These are phyloP conservation scores for Junco hyemalis DNA, from an alignment of 2,113 vertebrate genomes.

Conservation along the genomic window DNA sequence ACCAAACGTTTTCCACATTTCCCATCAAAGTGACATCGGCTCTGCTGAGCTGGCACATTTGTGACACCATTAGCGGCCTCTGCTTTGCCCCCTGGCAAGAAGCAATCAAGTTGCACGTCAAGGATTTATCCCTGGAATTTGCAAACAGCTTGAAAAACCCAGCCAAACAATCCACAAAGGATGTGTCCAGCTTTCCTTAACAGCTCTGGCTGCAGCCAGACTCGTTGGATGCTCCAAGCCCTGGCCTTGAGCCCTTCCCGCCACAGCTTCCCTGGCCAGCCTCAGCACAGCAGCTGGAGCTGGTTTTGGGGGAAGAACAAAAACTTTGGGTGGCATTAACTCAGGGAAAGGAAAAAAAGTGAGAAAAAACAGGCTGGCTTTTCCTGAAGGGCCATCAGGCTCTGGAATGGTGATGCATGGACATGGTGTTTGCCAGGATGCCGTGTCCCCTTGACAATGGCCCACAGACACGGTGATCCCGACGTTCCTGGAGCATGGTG, in stretches of 20 bases:
- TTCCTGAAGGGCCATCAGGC: background rate
- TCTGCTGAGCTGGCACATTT: background rate
- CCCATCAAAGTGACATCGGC: background rate
- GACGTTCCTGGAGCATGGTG: rapidly evolving
- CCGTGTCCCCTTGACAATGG: rapidly evolving
- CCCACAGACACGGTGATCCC: rapidly evolving
- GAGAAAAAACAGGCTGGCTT: background rate
- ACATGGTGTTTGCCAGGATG: background rate
- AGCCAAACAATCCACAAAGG: background rate
- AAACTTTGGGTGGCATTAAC: background rate
- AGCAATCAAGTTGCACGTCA: background rate
- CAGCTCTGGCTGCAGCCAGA: background rate
- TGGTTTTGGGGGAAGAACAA: background rate
- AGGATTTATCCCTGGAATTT: background rate
- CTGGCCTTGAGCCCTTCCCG: background rate
- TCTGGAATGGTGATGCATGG: background rate
- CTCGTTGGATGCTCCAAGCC: background rate
- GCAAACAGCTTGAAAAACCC: background rate
- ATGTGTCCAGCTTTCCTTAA: background rate
- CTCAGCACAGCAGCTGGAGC: background rate
- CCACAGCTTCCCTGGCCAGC: background rate
- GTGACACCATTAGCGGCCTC: background rate
- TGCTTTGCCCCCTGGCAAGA: background rate
- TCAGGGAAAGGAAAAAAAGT: background rate
- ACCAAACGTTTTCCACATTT: background rate